Conservation (phyloP, 2,113 vertebrate genomes). For the Gallinago jamesoni region DNA sequence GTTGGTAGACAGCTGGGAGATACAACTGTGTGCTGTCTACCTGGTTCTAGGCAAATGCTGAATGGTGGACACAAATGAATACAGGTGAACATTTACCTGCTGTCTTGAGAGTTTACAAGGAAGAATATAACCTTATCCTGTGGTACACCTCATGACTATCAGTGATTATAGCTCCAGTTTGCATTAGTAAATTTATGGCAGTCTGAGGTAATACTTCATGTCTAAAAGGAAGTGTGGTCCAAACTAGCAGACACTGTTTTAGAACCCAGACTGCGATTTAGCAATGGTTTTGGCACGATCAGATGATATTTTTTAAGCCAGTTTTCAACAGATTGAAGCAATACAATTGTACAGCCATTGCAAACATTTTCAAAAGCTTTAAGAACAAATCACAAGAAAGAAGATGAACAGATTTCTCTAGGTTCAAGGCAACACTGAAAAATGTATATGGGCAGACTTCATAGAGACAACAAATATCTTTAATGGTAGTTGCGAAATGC, state of each 20-base stretch:
- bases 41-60: background rate
- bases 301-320: background rate
- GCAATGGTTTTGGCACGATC: background rate
- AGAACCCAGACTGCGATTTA: background rate
- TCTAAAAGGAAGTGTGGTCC: rapidly evolving
- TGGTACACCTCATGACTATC: background rate
- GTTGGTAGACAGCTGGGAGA: background rate
- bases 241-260: background rate
- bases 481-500: background rate
- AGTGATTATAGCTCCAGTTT: background rate
- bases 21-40: background rate
- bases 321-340: background rate
- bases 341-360: background rate
- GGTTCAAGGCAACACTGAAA: background rate
- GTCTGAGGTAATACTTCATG: background rate
- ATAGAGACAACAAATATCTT: background rate
- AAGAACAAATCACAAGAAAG: background rate
- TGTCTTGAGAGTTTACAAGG: background rate
- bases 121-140: background rate
- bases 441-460: background rate
- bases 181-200: background rate
- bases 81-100: background rate
- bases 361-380: background rate
- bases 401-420: background rate
- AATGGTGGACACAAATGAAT: background rate